These are phyloP conservation scores for Pseudochirops cupreus DNA, from an alignment of 2,797 vertebrate genomes.

Conservation along the genomic window DNA sequence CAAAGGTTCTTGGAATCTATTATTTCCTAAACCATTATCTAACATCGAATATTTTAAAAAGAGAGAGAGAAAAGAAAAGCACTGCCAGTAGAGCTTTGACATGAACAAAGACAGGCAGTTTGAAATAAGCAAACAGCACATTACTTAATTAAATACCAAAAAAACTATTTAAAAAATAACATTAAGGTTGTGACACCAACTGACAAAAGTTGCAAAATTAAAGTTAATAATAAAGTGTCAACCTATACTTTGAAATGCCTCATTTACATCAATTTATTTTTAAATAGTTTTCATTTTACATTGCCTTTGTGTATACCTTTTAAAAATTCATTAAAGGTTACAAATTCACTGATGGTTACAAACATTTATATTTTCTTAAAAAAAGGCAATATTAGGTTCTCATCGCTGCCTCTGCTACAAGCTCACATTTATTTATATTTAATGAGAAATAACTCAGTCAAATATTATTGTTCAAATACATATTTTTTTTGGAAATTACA, in stretches of 20 bases:
- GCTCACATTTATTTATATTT: slow-evolving; percentile 52
- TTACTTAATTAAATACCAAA: slow-evolving; percentile 80
- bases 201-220: slow-evolving; percentile 76
- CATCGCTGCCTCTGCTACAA: slow-evolving; percentile 54
- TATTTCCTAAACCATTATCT: slow-evolving; percentile 83
- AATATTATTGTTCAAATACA: not conserved
- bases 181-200: slow-evolving; percentile 71
- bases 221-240: slow-evolving; percentile 72
- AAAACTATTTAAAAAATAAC: slow-evolving; percentile 74
- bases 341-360: slow-evolving; percentile 58
- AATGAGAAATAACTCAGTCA: not conserved
- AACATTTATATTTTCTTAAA: slow-evolving; percentile 60
- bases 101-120: slow-evolving; percentile 72
- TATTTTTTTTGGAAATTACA: slow-evolving; percentile 8
- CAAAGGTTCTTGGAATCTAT: slow-evolving; percentile 84
- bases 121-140: slow-evolving; percentile 77
- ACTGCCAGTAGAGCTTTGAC: slow-evolving; percentile 64
- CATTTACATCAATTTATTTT: slow-evolving; percentile 73
- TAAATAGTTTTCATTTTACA: slow-evolving; percentile 26
- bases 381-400: slow-evolving; percentile 54
- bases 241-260: slow-evolving; percentile 74
- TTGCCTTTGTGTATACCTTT: slow-evolving; percentile 59
- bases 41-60: slow-evolving; percentile 79
- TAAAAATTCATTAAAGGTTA: slow-evolving; percentile 60
- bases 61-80: slow-evolving; percentile 74